A percentile compares a stretch with the other conserved stretches of the same genome.
Conservation (phyloP, 2,113 vertebrate species). For the Gadus chalcogrammus region DNA sequence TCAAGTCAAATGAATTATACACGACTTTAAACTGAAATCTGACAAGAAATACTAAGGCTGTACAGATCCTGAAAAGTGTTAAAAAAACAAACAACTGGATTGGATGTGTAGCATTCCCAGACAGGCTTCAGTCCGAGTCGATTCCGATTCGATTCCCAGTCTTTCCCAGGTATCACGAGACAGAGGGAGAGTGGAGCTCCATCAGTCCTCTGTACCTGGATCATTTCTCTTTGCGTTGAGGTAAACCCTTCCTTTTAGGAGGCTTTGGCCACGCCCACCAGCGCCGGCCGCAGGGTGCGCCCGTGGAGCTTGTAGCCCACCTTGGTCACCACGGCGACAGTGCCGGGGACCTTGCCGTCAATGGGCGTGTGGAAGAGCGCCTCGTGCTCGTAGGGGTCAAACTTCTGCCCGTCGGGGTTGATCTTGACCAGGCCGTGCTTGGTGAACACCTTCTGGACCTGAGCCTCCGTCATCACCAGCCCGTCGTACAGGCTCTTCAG, state of each 20-base stretch:
- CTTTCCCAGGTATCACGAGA: background rate
- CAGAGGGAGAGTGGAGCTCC: background rate
- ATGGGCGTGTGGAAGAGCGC: conserved; percentile 85
- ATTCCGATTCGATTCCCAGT: background rate
- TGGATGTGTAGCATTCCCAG: background rate
- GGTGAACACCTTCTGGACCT: conserved; percentile 95
- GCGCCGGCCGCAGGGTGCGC: conserved; percentile 89
- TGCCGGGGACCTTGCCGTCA: conserved; percentile 88
- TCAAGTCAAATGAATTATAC: too few species aligned
- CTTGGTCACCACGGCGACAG: conserved; percentile 87
- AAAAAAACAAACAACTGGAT: too few species aligned
- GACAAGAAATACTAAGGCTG: too few species aligned
- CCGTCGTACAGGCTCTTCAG: conserved; percentile 94
- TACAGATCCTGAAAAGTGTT: too few species aligned
- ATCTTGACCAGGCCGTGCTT: conserved; percentile 89
- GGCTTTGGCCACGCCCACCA: conserved; percentile 92
- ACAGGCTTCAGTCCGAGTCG: background rate
- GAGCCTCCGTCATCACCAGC: conserved; percentile 88
- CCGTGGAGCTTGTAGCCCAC: conserved; percentile 95
- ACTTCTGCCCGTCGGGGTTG: conserved; percentile 86
- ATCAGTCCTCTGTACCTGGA: conserved; percentile 29
- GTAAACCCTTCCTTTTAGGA: conserved; percentile 57
- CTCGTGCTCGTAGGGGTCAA: conserved; percentile 95
- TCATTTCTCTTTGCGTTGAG: conserved; percentile 29
- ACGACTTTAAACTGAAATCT: too few species aligned